These are phyloP conservation scores for Lamprologus tigripictilis DNA, from an alignment of 2,113 vertebrate genomes.

Conservation along the genomic window DNA sequence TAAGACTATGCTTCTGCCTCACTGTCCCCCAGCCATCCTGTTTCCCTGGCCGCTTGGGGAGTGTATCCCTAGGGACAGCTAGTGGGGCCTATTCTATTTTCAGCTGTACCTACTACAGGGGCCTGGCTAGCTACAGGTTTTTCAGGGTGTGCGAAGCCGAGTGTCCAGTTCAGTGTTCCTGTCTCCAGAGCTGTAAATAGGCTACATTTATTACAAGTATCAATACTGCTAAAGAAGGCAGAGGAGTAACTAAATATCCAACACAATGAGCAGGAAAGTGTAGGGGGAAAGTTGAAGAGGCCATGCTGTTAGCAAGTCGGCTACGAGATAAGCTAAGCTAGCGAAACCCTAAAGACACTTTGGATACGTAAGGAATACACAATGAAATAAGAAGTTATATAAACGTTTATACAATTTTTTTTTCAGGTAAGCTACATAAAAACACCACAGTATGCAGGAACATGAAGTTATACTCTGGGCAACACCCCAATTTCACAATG, in stretches of 20 bases:
- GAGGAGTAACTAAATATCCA: not conserved
- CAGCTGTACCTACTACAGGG: not conserved
- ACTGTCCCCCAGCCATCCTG: not conserved
- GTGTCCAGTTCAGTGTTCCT: not conserved
- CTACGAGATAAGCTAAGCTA: rapidly evolving
- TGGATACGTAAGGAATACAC: not conserved
- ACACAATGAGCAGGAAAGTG: not conserved
- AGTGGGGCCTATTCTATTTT: not conserved
- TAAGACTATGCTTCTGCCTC: not conserved
- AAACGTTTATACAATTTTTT: not conserved
- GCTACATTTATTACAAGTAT: not conserved
- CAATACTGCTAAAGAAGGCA: not conserved
- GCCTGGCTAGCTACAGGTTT: not conserved
- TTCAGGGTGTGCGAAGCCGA: not conserved
- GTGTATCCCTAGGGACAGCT: not conserved
- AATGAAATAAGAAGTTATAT: not conserved
- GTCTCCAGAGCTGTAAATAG: not conserved
- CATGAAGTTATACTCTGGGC: not conserved
- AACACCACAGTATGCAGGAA: not conserved
- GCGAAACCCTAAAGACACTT: not conserved
- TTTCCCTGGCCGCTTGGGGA: rapidly evolving
- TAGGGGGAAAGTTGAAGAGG: not conserved
- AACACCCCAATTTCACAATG: not conserved
- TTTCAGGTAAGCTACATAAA: not conserved
- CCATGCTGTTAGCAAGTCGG: not conserved